A percentile compares a stretch with the other conserved stretches of the same genome.
Evolutionary conservation across 2,888 invertebrate genomes (phyloP).

Genomic region (Eupithecia centaureata): DNA sequence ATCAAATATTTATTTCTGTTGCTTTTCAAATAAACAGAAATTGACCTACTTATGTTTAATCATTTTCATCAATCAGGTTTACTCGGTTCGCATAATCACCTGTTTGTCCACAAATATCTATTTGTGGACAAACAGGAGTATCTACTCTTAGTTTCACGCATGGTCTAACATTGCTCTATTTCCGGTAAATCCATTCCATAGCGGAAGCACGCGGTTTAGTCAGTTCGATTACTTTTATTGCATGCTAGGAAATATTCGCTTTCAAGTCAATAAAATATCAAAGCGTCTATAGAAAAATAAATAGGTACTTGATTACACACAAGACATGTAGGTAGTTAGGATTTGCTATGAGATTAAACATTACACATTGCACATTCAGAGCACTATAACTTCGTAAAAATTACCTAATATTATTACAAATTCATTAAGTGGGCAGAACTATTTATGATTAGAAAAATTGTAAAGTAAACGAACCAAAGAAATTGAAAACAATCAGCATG

Average conservation of each 20-base stretch:
- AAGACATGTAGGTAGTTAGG: neutral
- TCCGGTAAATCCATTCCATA: constrained; percentile 4
- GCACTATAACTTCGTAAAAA: neutral
- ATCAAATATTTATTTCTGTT: neutral
- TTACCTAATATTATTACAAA: neutral
- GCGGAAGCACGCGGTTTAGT: neutral
- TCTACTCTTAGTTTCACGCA: constrained; percentile 12
- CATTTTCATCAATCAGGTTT: too few species aligned
- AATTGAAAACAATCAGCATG: neutral
- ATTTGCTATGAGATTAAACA: neutral
- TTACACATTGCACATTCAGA: neutral
- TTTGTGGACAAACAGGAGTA: too few species aligned
- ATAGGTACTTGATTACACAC: neutral
- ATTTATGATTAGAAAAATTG: neutral
- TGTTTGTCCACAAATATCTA: constrained; percentile 4
- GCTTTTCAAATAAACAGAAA: neutral
- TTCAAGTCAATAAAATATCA: neutral
- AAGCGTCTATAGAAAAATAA: neutral
- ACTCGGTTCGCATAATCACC: neutral
- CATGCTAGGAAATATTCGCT: neutral
- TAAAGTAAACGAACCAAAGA: too few species aligned
- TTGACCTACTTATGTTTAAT: neutral
- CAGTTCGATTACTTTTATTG: neutral
- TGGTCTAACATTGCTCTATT: constrained; percentile 11
- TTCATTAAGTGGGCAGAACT: neutral